Percentiles rank a stretch among this genome's conserved stretches.
These are phyloP conservation scores for Lipotes vexillifer DNA, from an alignment of 2,113 vertebrate genomes.

Conservation along the genomic window DNA sequence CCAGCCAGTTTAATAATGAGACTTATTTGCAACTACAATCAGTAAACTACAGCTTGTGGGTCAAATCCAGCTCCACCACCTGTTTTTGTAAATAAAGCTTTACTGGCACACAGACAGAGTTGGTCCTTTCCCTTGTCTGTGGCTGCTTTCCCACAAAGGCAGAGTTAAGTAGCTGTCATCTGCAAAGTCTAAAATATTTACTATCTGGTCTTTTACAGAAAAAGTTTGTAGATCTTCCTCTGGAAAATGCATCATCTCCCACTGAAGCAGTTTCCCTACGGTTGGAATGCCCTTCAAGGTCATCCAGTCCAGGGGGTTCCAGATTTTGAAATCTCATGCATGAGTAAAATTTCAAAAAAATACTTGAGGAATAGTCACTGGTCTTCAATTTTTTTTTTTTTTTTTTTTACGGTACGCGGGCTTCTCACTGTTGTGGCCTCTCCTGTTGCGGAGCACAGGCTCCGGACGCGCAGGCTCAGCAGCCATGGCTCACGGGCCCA, in stretches of 20 bases:
- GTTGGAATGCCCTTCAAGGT: not conserved
- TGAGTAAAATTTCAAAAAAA: not conserved
- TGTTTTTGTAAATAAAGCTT: constrained; percentile 13
- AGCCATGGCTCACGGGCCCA: too few species aligned
- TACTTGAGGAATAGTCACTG: not conserved
- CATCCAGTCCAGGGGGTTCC: not conserved
- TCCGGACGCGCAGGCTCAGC: too few species aligned
- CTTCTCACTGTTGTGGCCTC: too few species aligned
- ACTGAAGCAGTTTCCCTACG: not conserved
- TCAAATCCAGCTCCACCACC: not conserved
- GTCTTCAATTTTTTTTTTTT: not conserved
- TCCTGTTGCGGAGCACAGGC: too few species aligned
- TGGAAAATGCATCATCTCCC: not conserved
- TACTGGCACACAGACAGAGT: not conserved
- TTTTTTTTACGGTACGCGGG: too few species aligned
- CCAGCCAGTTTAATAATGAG: not conserved
- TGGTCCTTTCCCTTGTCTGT: not conserved
- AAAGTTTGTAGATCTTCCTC: not conserved
- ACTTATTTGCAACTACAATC: not conserved
- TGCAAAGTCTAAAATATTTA: not conserved
- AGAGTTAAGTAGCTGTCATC: not conserved
- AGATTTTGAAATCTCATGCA: not conserved
- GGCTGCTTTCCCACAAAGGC: not conserved
- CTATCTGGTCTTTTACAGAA: not conserved
- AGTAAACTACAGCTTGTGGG: not conserved